Evolutionary conservation across 2,113 vertebrate species (phyloP).

Genomic region (Pseudorhombus dupliciocellatus): DNA sequence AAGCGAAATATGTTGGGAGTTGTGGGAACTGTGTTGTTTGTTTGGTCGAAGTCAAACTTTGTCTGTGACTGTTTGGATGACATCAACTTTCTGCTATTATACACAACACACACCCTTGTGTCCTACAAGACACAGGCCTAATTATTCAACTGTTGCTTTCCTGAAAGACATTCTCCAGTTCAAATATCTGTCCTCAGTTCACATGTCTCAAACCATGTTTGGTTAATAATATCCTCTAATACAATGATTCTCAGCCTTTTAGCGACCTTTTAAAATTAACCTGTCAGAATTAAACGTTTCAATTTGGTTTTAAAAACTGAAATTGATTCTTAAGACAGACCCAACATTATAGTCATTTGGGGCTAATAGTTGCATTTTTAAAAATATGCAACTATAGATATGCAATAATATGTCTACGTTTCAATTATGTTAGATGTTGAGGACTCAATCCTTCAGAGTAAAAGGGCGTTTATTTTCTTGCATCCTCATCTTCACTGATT

Average conservation of each 20-base stretch:
- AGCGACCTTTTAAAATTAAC: too few species aligned
- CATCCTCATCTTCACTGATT: not conserved
- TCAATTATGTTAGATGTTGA: not conserved
- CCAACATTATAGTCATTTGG: too few species aligned
- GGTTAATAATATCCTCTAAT: constrained; percentile 11
- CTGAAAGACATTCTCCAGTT: constrained; percentile 28
- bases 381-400: not conserved
- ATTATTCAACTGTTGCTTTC: constrained; percentile 22
- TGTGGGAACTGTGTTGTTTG: constrained; percentile 46
- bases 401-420: not conserved
- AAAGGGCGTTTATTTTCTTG: too few species aligned
- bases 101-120: constrained; percentile 53
- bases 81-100: constrained; percentile 78
- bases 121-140: constrained; percentile 34
- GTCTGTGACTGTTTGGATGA: constrained; percentile 79
- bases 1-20: constrained; percentile 40
- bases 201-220: constrained; percentile 13
- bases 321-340: too few species aligned
- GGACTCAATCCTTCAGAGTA: not conserved
- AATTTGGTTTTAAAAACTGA: too few species aligned
- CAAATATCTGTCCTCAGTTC: not conserved
- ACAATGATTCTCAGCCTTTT: not conserved
- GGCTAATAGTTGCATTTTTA: not conserved
- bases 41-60: constrained; percentile 61
- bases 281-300: too few species aligned